Evolutionary conservation across 30 jellyfish, hydroid and myxozoan genomes (phyloP).

Genomic region (Rhopilema esculentum): DNA sequence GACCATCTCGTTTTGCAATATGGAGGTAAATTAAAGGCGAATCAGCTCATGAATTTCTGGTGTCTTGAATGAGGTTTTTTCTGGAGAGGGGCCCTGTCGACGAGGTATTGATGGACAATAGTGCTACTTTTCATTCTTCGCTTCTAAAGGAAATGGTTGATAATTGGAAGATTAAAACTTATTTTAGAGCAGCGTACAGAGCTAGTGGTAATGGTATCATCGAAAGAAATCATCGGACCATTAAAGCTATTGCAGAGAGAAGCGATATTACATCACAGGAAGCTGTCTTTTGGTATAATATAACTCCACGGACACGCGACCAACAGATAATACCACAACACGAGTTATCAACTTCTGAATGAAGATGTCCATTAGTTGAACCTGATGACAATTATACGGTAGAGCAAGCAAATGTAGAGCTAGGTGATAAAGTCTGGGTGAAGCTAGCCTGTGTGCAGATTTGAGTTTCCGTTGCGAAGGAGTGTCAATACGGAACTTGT

Average conservation of each 20-base stretch:
- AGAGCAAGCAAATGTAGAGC: conserved; percentile 22
- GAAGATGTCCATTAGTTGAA: conserved; percentile 19
- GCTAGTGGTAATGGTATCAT: conserved; percentile 45
- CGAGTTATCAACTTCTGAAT: conserved; percentile 16
- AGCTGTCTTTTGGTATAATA: conserved; percentile 21
- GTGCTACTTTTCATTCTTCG: conserved; percentile 9
- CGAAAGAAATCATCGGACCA: conserved; percentile 40
- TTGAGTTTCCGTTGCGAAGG: background rate
- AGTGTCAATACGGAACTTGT: background rate
- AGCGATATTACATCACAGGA: conserved; percentile 8
- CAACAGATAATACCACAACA: conserved; percentile 28
- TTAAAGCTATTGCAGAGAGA: conserved; percentile 9
- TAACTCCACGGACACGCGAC: conserved; percentile 25
- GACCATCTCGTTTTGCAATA: conserved; percentile 33
- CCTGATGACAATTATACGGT: conserved; percentile 16
- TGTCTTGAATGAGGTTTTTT: background rate
- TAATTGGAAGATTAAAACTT: background rate
- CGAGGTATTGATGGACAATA: conserved; percentile 32
- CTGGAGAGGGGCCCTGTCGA: conserved; percentile 22
- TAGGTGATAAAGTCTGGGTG: conserved; percentile 48
- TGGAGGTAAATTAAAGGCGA: conserved; percentile 20
- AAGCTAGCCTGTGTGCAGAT: background rate
- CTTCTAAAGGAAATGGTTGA: background rate
- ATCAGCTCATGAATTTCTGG: conserved; percentile 6
- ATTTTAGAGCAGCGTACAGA: conserved; percentile 16